phyloP scores from a whole-genome alignment of 2,888 invertebrate species.

The Ptilodon capucinus region DNA sequence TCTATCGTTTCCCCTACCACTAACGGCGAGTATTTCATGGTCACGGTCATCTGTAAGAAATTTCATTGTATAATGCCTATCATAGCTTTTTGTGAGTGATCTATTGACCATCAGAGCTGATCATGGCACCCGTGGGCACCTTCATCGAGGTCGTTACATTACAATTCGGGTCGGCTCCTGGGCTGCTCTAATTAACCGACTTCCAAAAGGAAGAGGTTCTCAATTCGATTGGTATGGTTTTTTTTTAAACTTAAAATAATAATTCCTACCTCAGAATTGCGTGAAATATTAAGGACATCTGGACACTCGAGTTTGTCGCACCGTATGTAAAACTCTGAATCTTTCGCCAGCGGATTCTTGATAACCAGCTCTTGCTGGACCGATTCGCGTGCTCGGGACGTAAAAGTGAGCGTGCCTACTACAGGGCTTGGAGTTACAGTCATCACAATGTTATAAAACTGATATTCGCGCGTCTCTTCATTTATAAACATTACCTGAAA shows the following conservation, averaged over 20 bases:
- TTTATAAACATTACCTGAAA: slow-evolving; percentile 66
- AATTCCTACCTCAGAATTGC: slow-evolving; percentile 59
- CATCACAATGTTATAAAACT: slow-evolving; percentile 61
- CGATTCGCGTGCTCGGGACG: slow-evolving; percentile 62
- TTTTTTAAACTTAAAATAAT: too few relatives aligned
- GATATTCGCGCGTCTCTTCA: slow-evolving; percentile 60
- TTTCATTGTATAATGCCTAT: too few relatives aligned
- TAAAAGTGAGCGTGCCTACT: slow-evolving; percentile 59
- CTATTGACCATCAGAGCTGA: too few relatives aligned
- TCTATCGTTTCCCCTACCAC: slow-evolving; percentile 64
- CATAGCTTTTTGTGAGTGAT: too few relatives aligned
- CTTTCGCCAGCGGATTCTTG: slow-evolving; percentile 54
- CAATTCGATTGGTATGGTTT: too few relatives aligned
- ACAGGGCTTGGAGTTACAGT: slow-evolving; percentile 56
- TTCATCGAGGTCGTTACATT: too few relatives aligned
- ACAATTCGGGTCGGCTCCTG: too few relatives aligned
- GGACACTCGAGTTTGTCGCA: slow-evolving; percentile 54
- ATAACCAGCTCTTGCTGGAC: slow-evolving; percentile 55
- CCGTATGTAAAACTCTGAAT: slow-evolving; percentile 47
- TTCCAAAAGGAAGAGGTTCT: too few relatives aligned
- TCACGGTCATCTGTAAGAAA: slow-evolving; percentile 45
- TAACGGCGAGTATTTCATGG: slow-evolving; percentile 65
- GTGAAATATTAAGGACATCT: slow-evolving; percentile 46
- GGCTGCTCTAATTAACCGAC: too few relatives aligned
- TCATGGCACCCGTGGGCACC: too few relatives aligned